Evolutionary conservation across 2,888 invertebrate genomes (phyloP).

Genomic region (Drosophila recens): DNA sequence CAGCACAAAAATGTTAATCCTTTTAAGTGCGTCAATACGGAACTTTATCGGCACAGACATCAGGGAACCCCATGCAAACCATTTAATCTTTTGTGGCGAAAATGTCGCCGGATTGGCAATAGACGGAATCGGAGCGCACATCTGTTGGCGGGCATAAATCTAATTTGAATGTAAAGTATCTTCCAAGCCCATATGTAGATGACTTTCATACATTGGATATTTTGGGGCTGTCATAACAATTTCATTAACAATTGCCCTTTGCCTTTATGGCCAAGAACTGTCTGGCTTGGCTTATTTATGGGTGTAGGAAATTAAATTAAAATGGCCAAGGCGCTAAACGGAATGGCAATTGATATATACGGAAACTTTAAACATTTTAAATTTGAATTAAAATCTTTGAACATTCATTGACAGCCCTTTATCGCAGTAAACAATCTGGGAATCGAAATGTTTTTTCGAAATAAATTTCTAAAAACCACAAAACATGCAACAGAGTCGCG

Average conservation of each 20-base stretch:
- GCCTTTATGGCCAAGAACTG: slow-evolving; percentile 41
- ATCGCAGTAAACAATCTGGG: slow-evolving; percentile 6
- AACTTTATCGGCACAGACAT: slow-evolving; percentile 54
- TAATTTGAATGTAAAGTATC: slow-evolving; percentile 62
- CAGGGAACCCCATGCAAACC: slow-evolving; percentile 43
- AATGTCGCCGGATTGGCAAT: slow-evolving; percentile 48
- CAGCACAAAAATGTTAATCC: slow-evolving; percentile 77
- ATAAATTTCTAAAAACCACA: slow-evolving; percentile 57
- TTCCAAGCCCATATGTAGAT: slow-evolving; percentile 35
- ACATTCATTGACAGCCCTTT: not conserved
- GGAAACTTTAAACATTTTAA: slow-evolving; percentile 7
- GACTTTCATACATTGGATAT: slow-evolving; percentile 26
- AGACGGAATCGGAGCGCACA: slow-evolving; percentile 49
- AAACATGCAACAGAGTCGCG: slow-evolving; percentile 42
- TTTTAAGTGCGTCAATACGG: slow-evolving; percentile 71
- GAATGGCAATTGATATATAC: not conserved
- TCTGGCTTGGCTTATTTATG: slow-evolving; percentile 60
- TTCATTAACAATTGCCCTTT: slow-evolving; percentile 63
- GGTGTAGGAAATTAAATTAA: slow-evolving; percentile 66
- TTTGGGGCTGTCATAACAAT: slow-evolving; percentile 71
- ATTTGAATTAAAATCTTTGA: slow-evolving; percentile 3
- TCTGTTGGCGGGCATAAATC: slow-evolving; percentile 70
- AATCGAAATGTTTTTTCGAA: slow-evolving; percentile 21
- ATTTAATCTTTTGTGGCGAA: slow-evolving; percentile 69
- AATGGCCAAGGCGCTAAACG: slow-evolving; percentile 44